These are phyloP conservation scores for Pseudochirops cupreus DNA, from an alignment of 2,797 vertebrate species.

Conservation along the genomic window DNA sequence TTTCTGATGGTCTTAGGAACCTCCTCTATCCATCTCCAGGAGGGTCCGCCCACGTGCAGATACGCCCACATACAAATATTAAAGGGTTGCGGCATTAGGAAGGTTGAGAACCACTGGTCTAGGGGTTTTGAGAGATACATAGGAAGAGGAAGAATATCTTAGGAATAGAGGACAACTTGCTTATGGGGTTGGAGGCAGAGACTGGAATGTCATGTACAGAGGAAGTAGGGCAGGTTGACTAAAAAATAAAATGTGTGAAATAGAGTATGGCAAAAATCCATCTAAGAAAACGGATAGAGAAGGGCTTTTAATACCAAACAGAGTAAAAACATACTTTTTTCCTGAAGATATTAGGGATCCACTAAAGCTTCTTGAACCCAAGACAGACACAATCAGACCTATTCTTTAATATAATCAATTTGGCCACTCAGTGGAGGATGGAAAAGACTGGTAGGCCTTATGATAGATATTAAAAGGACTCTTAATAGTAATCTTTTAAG, in stretches of 20 bases:
- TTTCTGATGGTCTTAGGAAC: no score
- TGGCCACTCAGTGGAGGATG: background rate
- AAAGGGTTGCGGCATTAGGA: no score
- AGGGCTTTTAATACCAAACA: background rate
- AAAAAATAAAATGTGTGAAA: background rate
- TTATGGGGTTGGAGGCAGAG: background rate
- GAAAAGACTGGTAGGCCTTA: background rate
- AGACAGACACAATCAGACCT: background rate
- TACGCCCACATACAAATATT: no score
- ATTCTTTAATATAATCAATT: background rate
- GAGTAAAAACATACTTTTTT: background rate
- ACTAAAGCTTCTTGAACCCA: background rate
- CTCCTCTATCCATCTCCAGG: no score
- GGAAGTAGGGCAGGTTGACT: background rate
- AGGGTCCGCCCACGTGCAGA: no score
- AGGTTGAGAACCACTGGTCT: background rate
- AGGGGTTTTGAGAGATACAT: background rate
- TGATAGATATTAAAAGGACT: background rate
- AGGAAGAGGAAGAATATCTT: background rate
- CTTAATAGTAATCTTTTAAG: background rate
- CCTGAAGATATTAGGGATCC: background rate
- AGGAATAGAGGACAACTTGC: background rate
- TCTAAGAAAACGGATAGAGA: background rate
- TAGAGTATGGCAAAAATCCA: background rate
- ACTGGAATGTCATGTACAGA: background rate